Conservation (phyloP, 2,113 vertebrate species). For the Pipra filicauda region DNA sequence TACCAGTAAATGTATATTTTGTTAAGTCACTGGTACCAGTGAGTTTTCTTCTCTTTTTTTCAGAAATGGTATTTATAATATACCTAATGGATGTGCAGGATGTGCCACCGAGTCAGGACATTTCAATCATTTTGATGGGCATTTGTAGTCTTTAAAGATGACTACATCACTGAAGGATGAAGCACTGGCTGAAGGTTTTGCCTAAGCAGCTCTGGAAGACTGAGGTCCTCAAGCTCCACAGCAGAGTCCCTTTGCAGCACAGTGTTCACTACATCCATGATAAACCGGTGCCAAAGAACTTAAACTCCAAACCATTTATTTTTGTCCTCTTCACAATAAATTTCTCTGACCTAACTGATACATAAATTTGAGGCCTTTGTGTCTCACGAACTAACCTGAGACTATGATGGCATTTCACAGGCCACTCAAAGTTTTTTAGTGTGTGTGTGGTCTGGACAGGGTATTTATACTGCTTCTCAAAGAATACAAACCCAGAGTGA, state of each 20-base stretch:
- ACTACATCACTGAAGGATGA: not conserved
- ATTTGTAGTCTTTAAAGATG: not conserved
- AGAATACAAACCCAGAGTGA: not conserved
- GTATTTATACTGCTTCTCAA: not conserved
- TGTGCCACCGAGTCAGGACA: not conserved
- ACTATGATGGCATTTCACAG: not conserved
- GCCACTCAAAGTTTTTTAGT: not conserved
- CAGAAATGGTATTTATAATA: not conserved
- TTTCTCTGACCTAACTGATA: not conserved
- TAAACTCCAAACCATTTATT: not conserved
- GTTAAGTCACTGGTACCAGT: not conserved
- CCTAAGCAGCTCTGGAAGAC: not conserved
- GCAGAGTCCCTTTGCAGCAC: not conserved
- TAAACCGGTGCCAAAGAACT: not conserved
- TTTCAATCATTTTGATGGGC: not conserved
- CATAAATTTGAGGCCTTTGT: not conserved
- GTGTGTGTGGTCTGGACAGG: not conserved
- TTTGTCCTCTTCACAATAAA: not conserved
- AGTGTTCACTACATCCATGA: accelerated
- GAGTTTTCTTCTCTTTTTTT: not conserved
- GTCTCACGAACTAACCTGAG: not conserved
- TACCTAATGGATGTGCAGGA: not conserved
- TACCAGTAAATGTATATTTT: not conserved
- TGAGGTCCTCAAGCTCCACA: accelerated
- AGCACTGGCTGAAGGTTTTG: not conserved